These are phyloP conservation scores for Scaptomyza caliginosa DNA, from an alignment of 2,888 invertebrate genomes.

Conservation along the genomic window DNA sequence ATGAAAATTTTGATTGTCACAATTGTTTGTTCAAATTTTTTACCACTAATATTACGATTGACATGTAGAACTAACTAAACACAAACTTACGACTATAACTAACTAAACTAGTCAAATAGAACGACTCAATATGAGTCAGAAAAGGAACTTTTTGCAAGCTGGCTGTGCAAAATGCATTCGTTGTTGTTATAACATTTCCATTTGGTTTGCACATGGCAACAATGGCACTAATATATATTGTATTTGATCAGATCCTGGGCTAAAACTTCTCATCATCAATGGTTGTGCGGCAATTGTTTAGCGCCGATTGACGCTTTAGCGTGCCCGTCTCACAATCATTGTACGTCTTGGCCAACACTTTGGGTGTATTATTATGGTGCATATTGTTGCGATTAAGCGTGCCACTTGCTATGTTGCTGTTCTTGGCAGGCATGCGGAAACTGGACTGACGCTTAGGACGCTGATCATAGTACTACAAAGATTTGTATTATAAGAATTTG, in stretches of 20 bases:
- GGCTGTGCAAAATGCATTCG: conserved; percentile 57
- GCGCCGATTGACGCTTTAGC: conserved; percentile 89
- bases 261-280: conserved; percentile 84
- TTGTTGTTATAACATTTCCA: conserved; percentile 54
- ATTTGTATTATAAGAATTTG: conserved; percentile 1
- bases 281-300: conserved; percentile 86
- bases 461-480: conserved; percentile 82
- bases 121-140: conserved; percentile 78
- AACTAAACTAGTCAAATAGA: conserved; percentile 16
- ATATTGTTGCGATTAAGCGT: conserved; percentile 86
- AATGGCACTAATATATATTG: conserved; percentile 51
- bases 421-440: conserved; percentile 85
- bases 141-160: conserved; percentile 68
- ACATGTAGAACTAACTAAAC: conserved; percentile 14
- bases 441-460: conserved; percentile 89
- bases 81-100: conserved; percentile 19
- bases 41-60: conserved; percentile 6
- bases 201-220: conserved; percentile 48
- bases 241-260: conserved; percentile 16
- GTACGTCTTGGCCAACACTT: conserved; percentile 89
- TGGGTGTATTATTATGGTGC: conserved; percentile 87
- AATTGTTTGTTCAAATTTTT: conserved; percentile 5
- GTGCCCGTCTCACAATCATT: conserved; percentile 92
- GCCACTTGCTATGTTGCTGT: conserved; percentile 75
- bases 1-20: background rate